Conservation (phyloP, 2,113 vertebrate species). For the Orientallactaga bullata region DNA sequence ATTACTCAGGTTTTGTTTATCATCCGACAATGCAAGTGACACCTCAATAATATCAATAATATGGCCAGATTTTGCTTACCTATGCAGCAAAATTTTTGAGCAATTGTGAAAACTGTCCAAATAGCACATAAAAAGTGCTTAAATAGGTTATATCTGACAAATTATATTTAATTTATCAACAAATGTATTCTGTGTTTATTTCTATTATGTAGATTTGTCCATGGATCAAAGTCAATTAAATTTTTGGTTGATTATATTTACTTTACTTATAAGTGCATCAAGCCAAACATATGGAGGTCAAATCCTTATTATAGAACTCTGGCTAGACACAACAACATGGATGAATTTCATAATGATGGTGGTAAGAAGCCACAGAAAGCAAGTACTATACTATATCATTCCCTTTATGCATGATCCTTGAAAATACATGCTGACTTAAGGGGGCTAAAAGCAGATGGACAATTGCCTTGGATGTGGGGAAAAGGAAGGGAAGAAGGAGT, state of each 20-base stretch:
- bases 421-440: slow-evolving; percentile 41
- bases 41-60: slow-evolving; percentile 46
- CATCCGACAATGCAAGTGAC: slow-evolving; percentile 13
- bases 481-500: neutral
- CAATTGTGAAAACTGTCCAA: slow-evolving; percentile 54
- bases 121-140: slow-evolving; percentile 35
- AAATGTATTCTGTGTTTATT: slow-evolving; percentile 50
- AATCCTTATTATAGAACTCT: slow-evolving; percentile 49
- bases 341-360: slow-evolving; percentile 55
- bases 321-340: slow-evolving; percentile 8
- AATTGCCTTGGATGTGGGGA: neutral
- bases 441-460: neutral
- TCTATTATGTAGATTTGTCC: slow-evolving; percentile 52
- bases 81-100: slow-evolving; percentile 39
- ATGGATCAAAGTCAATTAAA: slow-evolving; percentile 52
- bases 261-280: slow-evolving; percentile 58
- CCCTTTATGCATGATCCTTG: slow-evolving; percentile 30
- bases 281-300: slow-evolving; percentile 26
- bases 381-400: neutral
- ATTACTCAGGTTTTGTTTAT: slow-evolving; percentile 32
- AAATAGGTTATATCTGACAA: slow-evolving; percentile 25
- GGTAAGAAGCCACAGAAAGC: slow-evolving; percentile 6
- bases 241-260: slow-evolving; percentile 48
- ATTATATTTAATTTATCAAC: slow-evolving; percentile 27
- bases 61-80: slow-evolving; percentile 29